Evolutionary conservation across 1,140 invertebrate genomes (phyloP).

Genomic region (Mercenaria mercenaria): DNA sequence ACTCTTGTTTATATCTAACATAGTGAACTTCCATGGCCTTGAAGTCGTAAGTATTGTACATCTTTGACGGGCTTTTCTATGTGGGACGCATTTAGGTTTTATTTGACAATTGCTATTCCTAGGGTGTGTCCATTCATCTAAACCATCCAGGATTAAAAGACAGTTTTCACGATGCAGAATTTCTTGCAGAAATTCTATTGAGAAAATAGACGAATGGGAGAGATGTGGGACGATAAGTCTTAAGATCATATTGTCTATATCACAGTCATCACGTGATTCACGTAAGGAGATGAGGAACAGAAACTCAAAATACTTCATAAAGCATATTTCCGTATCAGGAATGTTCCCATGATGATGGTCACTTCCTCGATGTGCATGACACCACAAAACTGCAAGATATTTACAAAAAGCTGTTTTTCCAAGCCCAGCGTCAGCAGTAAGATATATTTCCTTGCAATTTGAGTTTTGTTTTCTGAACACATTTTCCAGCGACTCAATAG

Average conservation of each 20-base stretch:
- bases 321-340: background rate
- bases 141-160: background rate
- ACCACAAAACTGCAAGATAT: background rate
- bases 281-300: background rate
- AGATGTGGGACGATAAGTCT: background rate
- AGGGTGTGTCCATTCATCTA: conserved; percentile 25
- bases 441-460: conserved; percentile 19
- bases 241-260: conserved; percentile 1
- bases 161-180: background rate
- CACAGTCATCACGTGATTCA: background rate
- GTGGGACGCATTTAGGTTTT: background rate
- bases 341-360: too few species aligned
- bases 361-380: background rate
- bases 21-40: background rate
- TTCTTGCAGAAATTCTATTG: background rate
- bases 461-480: background rate
- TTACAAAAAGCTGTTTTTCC: conserved; percentile 13
- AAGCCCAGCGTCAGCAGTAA: conserved; percentile 13
- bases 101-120: background rate
- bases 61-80: background rate
- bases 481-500: background rate
- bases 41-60: background rate
- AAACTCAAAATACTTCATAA: background rate
- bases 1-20: background rate
- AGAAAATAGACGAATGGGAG: background rate